Conservation (phyloP, 2,797 vertebrate genomes). For the Thalassophryne amazonica region DNA sequence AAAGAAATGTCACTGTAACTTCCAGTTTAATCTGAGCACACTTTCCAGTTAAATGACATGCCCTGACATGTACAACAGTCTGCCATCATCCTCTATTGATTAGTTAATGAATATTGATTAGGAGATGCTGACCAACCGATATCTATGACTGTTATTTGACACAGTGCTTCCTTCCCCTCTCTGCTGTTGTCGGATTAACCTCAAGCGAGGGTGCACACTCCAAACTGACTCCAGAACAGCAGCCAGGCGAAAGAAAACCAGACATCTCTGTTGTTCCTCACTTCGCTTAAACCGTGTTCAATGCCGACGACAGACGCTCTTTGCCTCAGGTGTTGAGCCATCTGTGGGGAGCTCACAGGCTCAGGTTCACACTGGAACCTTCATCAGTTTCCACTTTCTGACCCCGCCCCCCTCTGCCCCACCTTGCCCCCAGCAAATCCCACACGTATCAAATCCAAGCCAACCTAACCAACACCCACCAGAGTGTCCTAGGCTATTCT, state of each 20-base stretch:
- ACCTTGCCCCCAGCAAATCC: conserved; percentile 59
- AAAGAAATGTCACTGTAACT: too few relatives aligned
- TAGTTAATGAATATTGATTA: conserved; percentile 23
- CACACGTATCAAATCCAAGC: conserved; percentile 64
- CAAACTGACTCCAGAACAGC: not conserved
- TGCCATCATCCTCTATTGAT: not conserved
- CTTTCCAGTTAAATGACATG: too few relatives aligned
- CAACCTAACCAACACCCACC: conserved; percentile 10
- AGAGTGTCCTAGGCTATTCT: conserved; percentile 33
- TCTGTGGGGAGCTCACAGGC: conserved; percentile 20
- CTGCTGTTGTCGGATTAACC: conserved; percentile 26
- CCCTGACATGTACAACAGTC: too few relatives aligned
- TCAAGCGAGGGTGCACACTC: conserved; percentile 22
- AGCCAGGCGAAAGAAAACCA: not conserved
- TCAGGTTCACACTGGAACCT: conserved; percentile 53
- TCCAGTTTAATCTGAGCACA: too few relatives aligned
- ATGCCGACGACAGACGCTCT: conserved; percentile 2
- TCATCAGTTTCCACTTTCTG: conserved; percentile 30
- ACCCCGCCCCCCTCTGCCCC: conserved; percentile 39
- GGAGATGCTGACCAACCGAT: not conserved
- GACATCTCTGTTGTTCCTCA: conserved; percentile 28
- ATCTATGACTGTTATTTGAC: conserved; percentile 6
- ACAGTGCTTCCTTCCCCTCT: conserved; percentile 10
- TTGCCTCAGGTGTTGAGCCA: conserved; percentile 35
- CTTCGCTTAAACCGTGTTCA: conserved; percentile 3